These are phyloP conservation scores for Eucera pruinosa DNA, from an alignment of 2,888 invertebrate species.

Conservation along the genomic window DNA sequence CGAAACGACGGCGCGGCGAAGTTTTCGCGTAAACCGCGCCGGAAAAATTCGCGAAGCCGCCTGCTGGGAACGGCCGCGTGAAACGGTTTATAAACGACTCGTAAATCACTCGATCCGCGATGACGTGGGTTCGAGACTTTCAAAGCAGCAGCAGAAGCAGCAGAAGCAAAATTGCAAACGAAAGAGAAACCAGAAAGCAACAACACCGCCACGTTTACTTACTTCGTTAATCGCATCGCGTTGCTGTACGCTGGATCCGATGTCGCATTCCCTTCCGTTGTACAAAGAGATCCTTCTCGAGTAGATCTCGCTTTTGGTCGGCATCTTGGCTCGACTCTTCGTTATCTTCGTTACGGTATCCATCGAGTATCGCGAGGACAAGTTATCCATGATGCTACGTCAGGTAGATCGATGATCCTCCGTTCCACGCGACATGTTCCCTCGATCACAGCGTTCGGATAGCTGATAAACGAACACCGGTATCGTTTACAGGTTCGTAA, in stretches of 20 bases:
- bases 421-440: neutral
- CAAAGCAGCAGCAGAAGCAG: neutral
- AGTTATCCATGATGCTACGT: neutral
- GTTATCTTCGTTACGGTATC: conserved; percentile 55
- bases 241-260: conserved; percentile 63
- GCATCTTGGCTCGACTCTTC: conserved; percentile 54
- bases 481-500: too few relatives aligned
- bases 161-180: neutral
- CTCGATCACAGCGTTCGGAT: neutral
- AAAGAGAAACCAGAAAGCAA: conserved; percentile 32
- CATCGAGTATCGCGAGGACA: conserved; percentile 31
- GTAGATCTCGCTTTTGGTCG: conserved; percentile 34
- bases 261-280: conserved; percentile 36
- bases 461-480: neutral
- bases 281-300: conserved; percentile 49
- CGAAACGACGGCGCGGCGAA: neutral
- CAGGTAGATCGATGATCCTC: conserved; percentile 4
- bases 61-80: conserved; percentile 6
- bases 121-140: conserved; percentile 24
- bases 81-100: conserved; percentile 32
- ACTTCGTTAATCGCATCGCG: conserved; percentile 76
- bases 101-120: conserved; percentile 13
- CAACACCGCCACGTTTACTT: too few relatives aligned
- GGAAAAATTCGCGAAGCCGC: conserved; percentile 36
- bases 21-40: conserved; percentile 1